Percentiles rank a stretch among this genome's conserved stretches.
phyloP scores from a whole-genome alignment of 2,888 invertebrate genomes.

The Epiblema foenella region DNA sequence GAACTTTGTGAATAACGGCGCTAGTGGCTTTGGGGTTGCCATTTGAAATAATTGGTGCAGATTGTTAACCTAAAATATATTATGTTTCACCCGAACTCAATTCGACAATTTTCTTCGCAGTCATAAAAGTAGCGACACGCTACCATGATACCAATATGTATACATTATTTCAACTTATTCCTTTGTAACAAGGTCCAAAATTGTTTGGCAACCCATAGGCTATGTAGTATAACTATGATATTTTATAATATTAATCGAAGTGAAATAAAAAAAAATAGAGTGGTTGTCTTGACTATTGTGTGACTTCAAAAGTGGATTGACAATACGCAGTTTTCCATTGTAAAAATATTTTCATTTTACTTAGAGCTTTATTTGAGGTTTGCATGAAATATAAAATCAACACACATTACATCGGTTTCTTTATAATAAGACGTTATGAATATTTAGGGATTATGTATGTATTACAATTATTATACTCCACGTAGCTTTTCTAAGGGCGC shows the following conservation, averaged over 20 bases:
- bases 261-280: background rate
- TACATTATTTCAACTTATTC: too few species aligned
- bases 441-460: too few species aligned
- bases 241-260: background rate
- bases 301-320: constrained; percentile 42
- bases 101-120: background rate
- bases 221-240: too few species aligned
- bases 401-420: background rate
- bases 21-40: constrained; percentile 9
- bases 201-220: constrained; percentile 29
- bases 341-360: background rate
- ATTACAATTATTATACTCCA: too few species aligned
- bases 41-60: background rate
- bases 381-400: too few species aligned
- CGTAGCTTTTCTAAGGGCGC: too few species aligned
- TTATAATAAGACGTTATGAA: background rate
- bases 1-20: background rate
- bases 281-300: constrained; percentile 25
- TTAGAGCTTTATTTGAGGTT: background rate
- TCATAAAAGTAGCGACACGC: background rate
- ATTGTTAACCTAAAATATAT: background rate
- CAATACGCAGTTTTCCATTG: constrained; percentile 34
- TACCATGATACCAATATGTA: too few species aligned
- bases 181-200: too few species aligned
- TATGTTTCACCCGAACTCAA: background rate